Evolutionary conservation across 2,113 vertebrate species (phyloP).

Genomic region (Macquaria australasica): DNA sequence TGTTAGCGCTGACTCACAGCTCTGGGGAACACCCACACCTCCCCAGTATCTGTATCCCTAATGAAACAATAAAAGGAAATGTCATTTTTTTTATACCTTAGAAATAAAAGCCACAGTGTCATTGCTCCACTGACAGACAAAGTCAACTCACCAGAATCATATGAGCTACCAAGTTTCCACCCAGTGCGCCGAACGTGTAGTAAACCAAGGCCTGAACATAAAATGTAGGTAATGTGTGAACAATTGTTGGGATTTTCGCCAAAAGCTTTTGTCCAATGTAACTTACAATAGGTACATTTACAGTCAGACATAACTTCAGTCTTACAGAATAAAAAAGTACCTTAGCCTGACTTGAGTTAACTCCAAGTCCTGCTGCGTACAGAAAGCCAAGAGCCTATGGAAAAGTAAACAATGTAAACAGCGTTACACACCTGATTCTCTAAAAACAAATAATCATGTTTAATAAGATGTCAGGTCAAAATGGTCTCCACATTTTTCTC

Average conservation of each 20-base stretch:
- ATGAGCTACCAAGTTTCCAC: slow-evolving; percentile 95
- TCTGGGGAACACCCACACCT: slow-evolving; percentile 96
- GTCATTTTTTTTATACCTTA: background rate
- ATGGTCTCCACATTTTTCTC: background rate
- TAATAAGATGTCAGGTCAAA: background rate
- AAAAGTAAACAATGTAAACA: slow-evolving; percentile 30
- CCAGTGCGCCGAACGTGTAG: slow-evolving; percentile 97
- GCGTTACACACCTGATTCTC: background rate
- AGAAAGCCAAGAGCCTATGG: slow-evolving; percentile 95
- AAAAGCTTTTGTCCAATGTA: background rate
- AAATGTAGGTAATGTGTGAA: background rate
- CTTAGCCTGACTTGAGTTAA: slow-evolving; percentile 99
- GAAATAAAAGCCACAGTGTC: background rate
- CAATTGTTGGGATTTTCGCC: background rate
- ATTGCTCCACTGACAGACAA: background rate
- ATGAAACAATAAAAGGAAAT: background rate
- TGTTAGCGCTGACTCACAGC: slow-evolving; percentile 97
- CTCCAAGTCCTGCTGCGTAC: slow-evolving; percentile 95
- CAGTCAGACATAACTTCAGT: background rate
- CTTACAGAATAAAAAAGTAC: slow-evolving; percentile 78
- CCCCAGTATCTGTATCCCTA: slow-evolving; percentile 99
- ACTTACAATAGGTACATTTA: background rate
- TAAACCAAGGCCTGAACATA: slow-evolving; percentile 92
- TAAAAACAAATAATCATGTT: background rate
- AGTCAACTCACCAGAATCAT: slow-evolving; percentile 95